Evolutionary conservation across 1,140 invertebrate species (phyloP).

Genomic region (Sinella curviseta): DNA sequence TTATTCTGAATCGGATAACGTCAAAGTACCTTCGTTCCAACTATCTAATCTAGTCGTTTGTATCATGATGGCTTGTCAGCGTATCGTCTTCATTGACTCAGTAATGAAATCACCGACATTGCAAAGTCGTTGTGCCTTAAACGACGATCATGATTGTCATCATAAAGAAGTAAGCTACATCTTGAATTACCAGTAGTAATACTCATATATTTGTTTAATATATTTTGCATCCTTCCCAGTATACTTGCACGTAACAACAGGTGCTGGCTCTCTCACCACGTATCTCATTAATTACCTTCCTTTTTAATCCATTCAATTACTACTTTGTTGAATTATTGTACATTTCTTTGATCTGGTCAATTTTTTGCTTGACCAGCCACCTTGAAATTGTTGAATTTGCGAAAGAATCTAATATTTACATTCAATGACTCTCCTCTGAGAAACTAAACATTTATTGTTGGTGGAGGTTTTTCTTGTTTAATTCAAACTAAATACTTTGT

Average conservation of each 20-base stretch:
- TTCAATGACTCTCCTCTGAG: no score
- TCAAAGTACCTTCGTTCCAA: neutral
- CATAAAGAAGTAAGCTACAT: neutral
- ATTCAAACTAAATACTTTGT: no score
- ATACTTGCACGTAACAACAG: constrained; percentile 11
- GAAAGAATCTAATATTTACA: no score
- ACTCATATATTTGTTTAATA: neutral
- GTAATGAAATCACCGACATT: constrained; percentile 1
- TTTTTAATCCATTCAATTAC: constrained; percentile 23
- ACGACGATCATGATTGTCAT: neutral
- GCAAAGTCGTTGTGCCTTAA: neutral
- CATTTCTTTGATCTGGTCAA: no score
- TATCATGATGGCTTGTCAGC: neutral
- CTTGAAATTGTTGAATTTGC: no score
- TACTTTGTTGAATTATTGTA: no score
- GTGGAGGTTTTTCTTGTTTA: no score
- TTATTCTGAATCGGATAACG: neutral
- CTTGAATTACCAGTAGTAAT: neutral
- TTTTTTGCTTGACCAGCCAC: no score
- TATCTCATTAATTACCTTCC: constrained; percentile 3
- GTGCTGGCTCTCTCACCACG: neutral
- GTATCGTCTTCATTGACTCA: neutral
- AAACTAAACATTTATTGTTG: no score
- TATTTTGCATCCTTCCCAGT: neutral
- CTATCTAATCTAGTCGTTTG: neutral